Evolutionary conservation across 2,113 vertebrate genomes (phyloP), one percentile per base, ranked within the genome.

Genomic region (Phylloscopus whistleri): DNA sequence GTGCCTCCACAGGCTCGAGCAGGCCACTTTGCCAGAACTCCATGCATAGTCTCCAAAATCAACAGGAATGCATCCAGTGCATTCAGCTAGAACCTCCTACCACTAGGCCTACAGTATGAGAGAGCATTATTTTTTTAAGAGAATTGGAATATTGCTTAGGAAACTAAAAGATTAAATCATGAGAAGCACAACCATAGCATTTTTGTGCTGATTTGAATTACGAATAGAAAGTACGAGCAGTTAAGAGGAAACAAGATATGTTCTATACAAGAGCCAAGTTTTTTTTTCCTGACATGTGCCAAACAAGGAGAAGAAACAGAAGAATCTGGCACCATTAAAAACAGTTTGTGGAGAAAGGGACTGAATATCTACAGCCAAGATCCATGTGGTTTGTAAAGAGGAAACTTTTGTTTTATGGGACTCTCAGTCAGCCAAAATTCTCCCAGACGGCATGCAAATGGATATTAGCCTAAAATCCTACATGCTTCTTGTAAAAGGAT

Each of bases 321-420:
- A 95, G 94, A 95, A 96, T 94, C 88, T 96, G 96, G 96, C 96
- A 95, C 94, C 95, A 97, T 97, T 96, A 94, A 94, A 97, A 96
- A 96, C 95, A 95, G 96, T 97, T 96, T 96, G 95, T 94, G 79
- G 94, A 94, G 90, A 96, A 96, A 95, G 90, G 94, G 93, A 89
- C 91, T 95, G 96, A 96, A 46, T 95, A 94, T 94, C 95, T 96
- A 96, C 92, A 96, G 96, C 96, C 95, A 96, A 97, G 94, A 82
- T 97, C 95, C 94, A 97, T 96, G 94, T 96, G 95, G 93, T 96
- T 94, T 96, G 92, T 84, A 97, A 96, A 95, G 87, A 96, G 94
- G 91, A 96, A 96, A 96, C 91, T 96, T 96, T 95, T 96, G 95
- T 96, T 96, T 94, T 96, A 90, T 91, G 87, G 93, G 84, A 95